phyloP scores from a whole-genome alignment of 30 jellyfish, hydroid and myxozoan genomes.

The Nemopilema nomurai region DNA sequence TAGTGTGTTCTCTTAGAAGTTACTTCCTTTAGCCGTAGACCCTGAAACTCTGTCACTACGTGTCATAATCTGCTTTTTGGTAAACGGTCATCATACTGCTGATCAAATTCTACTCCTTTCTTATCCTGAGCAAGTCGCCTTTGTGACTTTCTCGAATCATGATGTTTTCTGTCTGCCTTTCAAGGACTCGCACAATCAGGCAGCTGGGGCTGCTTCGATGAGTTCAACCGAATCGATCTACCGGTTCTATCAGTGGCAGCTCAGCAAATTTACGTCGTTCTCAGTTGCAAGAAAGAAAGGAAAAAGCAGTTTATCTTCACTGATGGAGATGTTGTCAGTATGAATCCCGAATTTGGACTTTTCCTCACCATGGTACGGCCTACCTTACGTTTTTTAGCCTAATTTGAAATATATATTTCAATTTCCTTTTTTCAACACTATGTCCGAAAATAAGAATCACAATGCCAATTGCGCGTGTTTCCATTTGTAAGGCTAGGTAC shows the following conservation, averaged over 20 bases:
- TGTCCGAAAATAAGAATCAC: too few relatives aligned
- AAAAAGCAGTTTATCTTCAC: conserved; percentile 76
- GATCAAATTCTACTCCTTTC: too few relatives aligned
- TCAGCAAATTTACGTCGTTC: conserved; percentile 83
- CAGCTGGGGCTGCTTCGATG: conserved; percentile 95
- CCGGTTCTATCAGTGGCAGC: conserved; percentile 91
- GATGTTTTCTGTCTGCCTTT: background rate
- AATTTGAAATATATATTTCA: too few relatives aligned
- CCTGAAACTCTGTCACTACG: too few relatives aligned
- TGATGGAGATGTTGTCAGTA: conserved; percentile 84
- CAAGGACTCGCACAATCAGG: conserved; percentile 89
- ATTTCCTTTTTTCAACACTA: too few relatives aligned
- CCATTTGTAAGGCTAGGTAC: too few relatives aligned
- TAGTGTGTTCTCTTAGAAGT: too few relatives aligned
- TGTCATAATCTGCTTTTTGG: too few relatives aligned
- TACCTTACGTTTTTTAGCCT: background rate
- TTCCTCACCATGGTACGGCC: conserved; percentile 73
- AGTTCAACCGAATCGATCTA: conserved; percentile 80
- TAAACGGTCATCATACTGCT: too few relatives aligned
- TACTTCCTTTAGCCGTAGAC: too few relatives aligned
- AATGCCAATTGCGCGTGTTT: too few relatives aligned
- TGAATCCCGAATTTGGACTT: conserved; percentile 86
- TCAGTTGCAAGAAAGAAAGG: conserved; percentile 77
- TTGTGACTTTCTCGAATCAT: background rate
- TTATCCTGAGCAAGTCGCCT: background rate